Conservation (phyloP, 2,113 vertebrate species). For the Prinia subflava region DNA sequence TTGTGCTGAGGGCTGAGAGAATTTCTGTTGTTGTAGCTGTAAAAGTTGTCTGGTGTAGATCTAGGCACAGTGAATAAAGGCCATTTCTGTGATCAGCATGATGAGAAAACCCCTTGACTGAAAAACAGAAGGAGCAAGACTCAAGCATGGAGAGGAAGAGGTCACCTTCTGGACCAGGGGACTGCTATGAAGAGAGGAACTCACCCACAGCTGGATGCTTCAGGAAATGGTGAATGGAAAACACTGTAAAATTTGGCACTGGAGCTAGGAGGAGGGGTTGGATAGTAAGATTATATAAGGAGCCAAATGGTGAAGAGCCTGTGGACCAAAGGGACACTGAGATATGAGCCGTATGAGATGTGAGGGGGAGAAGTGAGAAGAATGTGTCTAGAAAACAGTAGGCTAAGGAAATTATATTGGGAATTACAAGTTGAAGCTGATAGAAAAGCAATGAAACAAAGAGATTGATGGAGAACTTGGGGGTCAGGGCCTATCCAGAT, state of each 20-base stretch:
- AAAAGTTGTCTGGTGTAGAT: neutral
- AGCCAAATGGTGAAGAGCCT: neutral
- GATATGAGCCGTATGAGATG: neutral
- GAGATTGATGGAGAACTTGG: neutral
- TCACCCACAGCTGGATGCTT: neutral
- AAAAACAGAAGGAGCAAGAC: neutral
- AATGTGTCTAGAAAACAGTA: neutral
- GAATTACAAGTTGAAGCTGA: neutral
- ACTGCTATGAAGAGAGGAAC: neutral
- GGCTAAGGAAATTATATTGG: neutral
- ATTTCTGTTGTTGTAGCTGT: neutral
- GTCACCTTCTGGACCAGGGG: neutral
- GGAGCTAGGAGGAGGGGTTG: neutral
- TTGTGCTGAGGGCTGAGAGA: neutral
- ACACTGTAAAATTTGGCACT: neutral
- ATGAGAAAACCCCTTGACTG: neutral
- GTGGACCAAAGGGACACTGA: neutral
- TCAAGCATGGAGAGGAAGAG: neutral
- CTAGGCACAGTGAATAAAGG: neutral
- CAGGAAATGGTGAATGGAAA: neutral
- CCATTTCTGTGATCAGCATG: neutral
- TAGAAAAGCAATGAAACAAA: neutral
- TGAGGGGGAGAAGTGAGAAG: neutral
- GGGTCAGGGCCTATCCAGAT: neutral
- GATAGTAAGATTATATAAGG: neutral